Evolutionary conservation across 2,113 vertebrate genomes (phyloP), one percentile per base, ranked within the genome.

Genomic region (Eudorcas thomsonii): DNA sequence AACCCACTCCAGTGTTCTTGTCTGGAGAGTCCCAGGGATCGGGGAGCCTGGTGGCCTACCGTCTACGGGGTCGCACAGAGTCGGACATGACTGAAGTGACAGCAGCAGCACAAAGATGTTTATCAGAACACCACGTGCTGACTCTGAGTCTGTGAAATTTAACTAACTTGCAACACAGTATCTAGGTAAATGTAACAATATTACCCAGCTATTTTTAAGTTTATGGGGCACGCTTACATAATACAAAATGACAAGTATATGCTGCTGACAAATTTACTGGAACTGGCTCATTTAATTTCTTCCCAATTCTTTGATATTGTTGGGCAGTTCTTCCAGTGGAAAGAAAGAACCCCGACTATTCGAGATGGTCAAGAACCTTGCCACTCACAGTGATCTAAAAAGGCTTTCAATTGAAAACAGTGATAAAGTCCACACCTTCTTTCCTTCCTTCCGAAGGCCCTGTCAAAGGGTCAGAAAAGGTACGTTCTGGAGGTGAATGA

Each of bases 41-140:
- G 0, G 28, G 28, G 59, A 62, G 59, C 13, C 59, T 30, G 28
- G 6, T 62, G 28, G 59, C 28, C 59, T 62, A 28, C 59, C 1
- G 5, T 62, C 59, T 15, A 15, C 3, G 13, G 59, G 12, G 28
- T 60, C 12, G 0, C 59, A 30, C 59, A 60, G 59, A 60, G 13
- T 30, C 5, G 0, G 59, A 62, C 59, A 30, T 0, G 28, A 30
- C 28, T 62, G 28, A 62, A 62, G 28, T 1, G 13, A 62, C 12
- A 30, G 26, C 26, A 60, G 59, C 59, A 30, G 28, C 59, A 62
- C 59, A 62, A 28, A 62, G 13, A 30, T 30, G 13, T 30, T 77
- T 62, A 12, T 11, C 39, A 71, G 67, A 36, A 71, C 36, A 39
- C 19, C 67, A 64, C 6, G 39, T 9, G 23, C 60, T 60, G 90